Evolutionary conservation across 2,888 invertebrate genomes (phyloP).

Genomic region (Nephrocerus scutellatus): DNA sequence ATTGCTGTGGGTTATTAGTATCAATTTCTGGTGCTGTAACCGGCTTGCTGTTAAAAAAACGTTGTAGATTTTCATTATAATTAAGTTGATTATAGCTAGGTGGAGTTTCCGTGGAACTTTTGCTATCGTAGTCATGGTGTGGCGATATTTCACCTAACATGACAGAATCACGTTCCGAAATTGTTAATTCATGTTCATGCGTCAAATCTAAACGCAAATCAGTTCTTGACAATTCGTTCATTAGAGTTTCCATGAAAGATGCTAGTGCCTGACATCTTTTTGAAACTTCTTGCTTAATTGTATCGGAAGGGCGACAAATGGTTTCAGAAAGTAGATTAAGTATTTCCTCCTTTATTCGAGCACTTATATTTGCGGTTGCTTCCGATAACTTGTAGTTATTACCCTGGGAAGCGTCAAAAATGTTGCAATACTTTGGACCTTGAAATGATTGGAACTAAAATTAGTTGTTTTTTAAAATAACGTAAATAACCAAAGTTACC

Average conservation of each 20-base stretch:
- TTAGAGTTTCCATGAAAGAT: constrained; percentile 66
- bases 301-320: constrained; percentile 49
- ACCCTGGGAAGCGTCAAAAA: constrained; percentile 54
- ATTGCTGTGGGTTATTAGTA: constrained; percentile 45
- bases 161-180: constrained; percentile 66
- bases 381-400: constrained; percentile 50
- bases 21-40: constrained; percentile 54
- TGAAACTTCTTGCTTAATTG: constrained; percentile 58
- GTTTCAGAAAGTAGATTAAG: constrained; percentile 61
- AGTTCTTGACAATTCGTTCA: constrained; percentile 58
- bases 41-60: constrained; percentile 62
- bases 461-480: not conserved
- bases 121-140: constrained; percentile 73
- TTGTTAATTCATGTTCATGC: constrained; percentile 52
- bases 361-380: constrained; percentile 55
- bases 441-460: no score
- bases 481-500: no score
- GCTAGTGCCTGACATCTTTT: constrained; percentile 67
- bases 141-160: constrained; percentile 81
- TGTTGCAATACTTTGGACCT: constrained; percentile 71
- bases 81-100: constrained; percentile 80
- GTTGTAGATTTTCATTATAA: constrained; percentile 72
- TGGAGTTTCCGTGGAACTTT: constrained; percentile 70
- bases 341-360: constrained; percentile 60
- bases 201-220: constrained; percentile 56